Conservation (phyloP, 2,888 invertebrate genomes). For the Leistus spinibarbis region DNA sequence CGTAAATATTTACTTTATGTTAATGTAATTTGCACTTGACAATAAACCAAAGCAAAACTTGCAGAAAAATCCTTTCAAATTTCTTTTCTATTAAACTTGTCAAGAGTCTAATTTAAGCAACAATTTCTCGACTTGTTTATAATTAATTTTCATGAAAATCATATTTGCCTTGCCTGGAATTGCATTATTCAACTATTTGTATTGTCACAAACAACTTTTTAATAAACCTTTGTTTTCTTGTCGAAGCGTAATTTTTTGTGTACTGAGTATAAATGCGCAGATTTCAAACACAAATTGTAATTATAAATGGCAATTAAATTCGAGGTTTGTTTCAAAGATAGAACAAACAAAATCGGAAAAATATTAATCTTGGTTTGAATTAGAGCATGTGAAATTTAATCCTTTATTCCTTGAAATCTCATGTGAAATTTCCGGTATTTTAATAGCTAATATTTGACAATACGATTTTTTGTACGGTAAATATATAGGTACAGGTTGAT, state of each 20-base stretch:
- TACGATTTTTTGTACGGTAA: too few relatives aligned
- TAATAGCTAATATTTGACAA: too few relatives aligned
- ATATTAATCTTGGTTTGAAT: too few relatives aligned
- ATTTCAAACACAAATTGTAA: conserved; percentile 20
- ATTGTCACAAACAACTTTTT: neutral
- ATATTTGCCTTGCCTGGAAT: neutral
- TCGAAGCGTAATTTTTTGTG: neutral
- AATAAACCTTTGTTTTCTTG: neutral
- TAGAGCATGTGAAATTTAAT: too few relatives aligned
- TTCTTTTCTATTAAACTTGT: neutral
- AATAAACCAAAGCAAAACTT: neutral
- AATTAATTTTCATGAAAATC: neutral
- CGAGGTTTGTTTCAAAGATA: neutral
- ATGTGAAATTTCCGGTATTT: too few relatives aligned
- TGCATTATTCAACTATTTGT: neutral
- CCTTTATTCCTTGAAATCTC: too few relatives aligned
- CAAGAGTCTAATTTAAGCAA: neutral
- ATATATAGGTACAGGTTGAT: too few relatives aligned
- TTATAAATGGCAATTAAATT: conserved; percentile 16
- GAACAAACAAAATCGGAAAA: too few relatives aligned
- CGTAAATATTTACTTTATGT: neutral
- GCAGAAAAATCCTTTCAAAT: neutral
- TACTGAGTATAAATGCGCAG: conserved; percentile 15
- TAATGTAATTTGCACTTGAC: neutral
- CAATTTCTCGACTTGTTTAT: neutral